Percentiles rank a stretch among this genome's conserved stretches.
Evolutionary conservation across 2,888 invertebrate genomes (phyloP).

Genomic region (Melitaea athalia): DNA sequence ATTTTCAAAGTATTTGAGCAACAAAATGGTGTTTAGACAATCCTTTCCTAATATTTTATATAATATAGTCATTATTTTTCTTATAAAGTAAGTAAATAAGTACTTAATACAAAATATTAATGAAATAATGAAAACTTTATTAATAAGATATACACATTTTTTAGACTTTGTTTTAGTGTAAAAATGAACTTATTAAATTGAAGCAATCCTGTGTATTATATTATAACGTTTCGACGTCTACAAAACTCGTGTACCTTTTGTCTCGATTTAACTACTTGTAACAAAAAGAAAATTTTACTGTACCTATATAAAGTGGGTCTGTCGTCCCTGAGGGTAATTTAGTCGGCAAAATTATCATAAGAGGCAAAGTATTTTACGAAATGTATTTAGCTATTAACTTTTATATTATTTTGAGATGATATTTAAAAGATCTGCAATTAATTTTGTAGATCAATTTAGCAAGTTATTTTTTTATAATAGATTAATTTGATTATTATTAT

Average conservation of each 20-base stretch:
- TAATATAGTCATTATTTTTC: no score
- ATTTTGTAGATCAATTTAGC: no score
- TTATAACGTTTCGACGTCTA: neutral
- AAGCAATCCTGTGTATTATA: neutral
- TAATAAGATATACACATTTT: no score
- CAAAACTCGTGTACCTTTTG: slow-evolving; percentile 9
- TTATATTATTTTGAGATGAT: neutral
- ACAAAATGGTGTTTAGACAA: no score
- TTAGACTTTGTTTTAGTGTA: neutral
- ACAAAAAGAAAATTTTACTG: slow-evolving; percentile 32
- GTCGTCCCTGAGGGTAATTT: slow-evolving; percentile 33
- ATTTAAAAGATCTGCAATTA: neutral
- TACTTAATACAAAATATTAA: no score
- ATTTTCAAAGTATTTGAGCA: no score
- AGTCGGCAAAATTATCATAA: slow-evolving; percentile 31
- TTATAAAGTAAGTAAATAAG: no score
- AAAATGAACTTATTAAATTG: slow-evolving; percentile 7
- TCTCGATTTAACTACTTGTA: slow-evolving; percentile 29
- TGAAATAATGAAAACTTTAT: no score
- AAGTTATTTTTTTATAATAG: no score
- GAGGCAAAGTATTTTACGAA: slow-evolving; percentile 31
- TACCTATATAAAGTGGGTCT: slow-evolving; percentile 25
- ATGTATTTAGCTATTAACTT: slow-evolving; percentile 27
- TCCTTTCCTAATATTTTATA: no score
- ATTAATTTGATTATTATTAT: no score